Evolutionary conservation across 2,888 invertebrate species (phyloP), one percentile per base, ranked within the genome.

Genomic region (Aphodius granarius): DNA sequence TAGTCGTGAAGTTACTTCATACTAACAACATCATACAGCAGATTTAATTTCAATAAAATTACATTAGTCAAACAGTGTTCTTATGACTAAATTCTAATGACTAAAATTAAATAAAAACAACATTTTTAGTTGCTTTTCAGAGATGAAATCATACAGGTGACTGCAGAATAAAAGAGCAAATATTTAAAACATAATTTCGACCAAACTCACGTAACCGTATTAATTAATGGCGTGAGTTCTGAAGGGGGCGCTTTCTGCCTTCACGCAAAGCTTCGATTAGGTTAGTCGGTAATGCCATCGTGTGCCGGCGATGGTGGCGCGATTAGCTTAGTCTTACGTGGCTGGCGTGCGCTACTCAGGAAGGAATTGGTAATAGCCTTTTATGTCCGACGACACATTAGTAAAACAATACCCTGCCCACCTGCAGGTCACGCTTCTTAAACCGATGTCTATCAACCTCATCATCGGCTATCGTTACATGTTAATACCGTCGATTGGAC

Each of bases 211-310:
- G 79, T 80, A 81, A 79, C 79, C 79, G 79, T 79, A 80, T 81
- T 82, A 82, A 82, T 82, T 82, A 82, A 81, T 80, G 76, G 81
- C 81, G 80, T 78, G 79, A 79, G 78, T 79, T 77, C 78, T 79
- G 66, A 76, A 75, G 78, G 77, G 22, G 20, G 68, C 21, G n/a
- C 68, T 20, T 66, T 20, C 20, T 76, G 74, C 75, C 75, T 81
- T 81, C 83, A 83, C 83, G 83, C 83, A 77, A 83, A 80, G 76
- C 77, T 78, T 76, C 78, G 82, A 83, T 83, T 83, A 83, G 82
- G 3, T 21, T 21, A 19, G 21, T 17, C 77, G 78, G 80, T 82
- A 82, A 82, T 81, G 81, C 80, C 78, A 80, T 81, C 81, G 81
- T 80, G 79, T 78, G 79, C 79, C 78, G 78, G 79, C 80, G 77